These are phyloP conservation scores for Pseudoatta argentina DNA, from an alignment of 1,140 invertebrate genomes.

Conservation along the genomic window DNA sequence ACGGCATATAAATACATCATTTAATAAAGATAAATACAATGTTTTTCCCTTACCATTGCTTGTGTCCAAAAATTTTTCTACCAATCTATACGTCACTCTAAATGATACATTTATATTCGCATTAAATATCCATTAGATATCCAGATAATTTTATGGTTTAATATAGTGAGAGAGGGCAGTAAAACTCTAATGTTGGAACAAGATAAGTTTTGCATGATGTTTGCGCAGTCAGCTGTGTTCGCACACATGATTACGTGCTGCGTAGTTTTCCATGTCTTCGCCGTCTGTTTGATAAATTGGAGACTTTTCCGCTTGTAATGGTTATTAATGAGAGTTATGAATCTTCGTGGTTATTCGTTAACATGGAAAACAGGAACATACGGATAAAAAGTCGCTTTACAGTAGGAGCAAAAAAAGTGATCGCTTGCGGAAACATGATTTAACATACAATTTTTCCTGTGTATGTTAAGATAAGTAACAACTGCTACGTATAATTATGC, in stretches of 20 bases:
- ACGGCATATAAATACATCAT: neutral
- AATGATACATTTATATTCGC: neutral
- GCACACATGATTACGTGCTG: constrained; percentile 14
- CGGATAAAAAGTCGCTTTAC: neutral
- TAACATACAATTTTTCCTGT: constrained; percentile 4
- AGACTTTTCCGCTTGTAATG: constrained; percentile 41
- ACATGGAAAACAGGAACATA: constrained; percentile 23
- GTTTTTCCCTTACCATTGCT: neutral
- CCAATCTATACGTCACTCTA: neutral
- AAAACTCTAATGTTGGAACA: neutral
- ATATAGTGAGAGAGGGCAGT: too few relatives aligned
- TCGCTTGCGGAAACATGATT: constrained; percentile 11
- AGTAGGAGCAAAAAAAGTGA: constrained; percentile 1
- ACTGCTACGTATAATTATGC: neutral
- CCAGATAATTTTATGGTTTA: neutral
- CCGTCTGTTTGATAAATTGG: constrained; percentile 35
- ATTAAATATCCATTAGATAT: neutral
- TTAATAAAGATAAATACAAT: neutral
- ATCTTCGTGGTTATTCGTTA: constrained; percentile 50
- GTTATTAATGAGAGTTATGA: constrained; percentile 57
- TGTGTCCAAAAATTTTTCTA: neutral
- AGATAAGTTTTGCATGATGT: constrained; percentile 35
- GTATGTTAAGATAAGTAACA: neutral
- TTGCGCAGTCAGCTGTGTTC: constrained; percentile 8
- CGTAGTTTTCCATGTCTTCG: constrained; percentile 10